Evolutionary conservation across 2,888 invertebrate genomes (phyloP), one percentile per base, ranked within the genome.

Genomic region (Drosophila kuntzei): DNA sequence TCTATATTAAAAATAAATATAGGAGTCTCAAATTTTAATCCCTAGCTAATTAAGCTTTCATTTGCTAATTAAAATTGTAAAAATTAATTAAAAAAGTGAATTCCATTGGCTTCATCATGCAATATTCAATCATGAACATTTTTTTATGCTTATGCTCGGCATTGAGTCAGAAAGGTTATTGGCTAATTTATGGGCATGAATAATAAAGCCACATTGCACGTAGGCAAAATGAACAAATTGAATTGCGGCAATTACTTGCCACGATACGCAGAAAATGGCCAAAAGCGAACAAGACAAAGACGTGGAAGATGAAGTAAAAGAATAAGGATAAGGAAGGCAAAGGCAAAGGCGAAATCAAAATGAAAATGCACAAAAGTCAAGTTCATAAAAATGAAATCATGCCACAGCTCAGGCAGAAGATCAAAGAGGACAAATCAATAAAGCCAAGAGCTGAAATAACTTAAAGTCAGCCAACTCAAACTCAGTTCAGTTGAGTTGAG

Each of bases 401-500:
- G 79, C 76, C 79, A 84, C 81, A 87, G 85, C 79, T 84, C 80
- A 79, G 86, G 65, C 76, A 81, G 77, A 84, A 90, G 87, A 85
- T 89, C 89, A 90, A 86, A 90, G 83, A 85, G 82, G 78, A 89
- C 89, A 90, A 90, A 89, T 89, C 90, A 88, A 89, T 89, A 86
- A 84, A 83, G 60, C 60, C 51, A 58, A 60, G 80, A 65, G 59
- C 59, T 63, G 88, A 87, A 82, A 82, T 82, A 82, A 82, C 81
- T 82, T 82, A 85, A 82, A 87, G 76, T 87, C 81, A 78, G 78
- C 20, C 58, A 32, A 46, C 32, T 18, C 37, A 27, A 27, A 25
- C 3, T 29, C 20, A 32, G 54, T 36, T 50, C 39, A 36, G 20
- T 43, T 18, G 36, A 36, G 9, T 8, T 36, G 49, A 14, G 36